Conservation (phyloP, 2,888 invertebrate species). For the Nomada lathburiana region DNA sequence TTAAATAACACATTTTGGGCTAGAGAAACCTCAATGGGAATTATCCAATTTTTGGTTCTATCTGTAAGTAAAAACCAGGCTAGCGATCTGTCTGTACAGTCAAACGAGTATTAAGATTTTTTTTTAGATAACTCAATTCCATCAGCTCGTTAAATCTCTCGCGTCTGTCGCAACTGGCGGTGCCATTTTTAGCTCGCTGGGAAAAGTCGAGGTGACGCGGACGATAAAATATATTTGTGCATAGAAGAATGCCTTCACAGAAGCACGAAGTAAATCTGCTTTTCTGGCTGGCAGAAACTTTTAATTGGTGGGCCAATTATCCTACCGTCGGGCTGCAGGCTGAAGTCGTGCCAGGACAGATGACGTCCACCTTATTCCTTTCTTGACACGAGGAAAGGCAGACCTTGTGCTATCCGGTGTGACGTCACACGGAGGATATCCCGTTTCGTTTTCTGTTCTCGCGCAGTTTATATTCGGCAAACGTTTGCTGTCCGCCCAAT, state of each 20-base stretch:
- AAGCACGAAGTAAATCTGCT: constrained; percentile 54
- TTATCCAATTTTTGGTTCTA: too few species aligned
- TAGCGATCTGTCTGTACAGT: too few species aligned
- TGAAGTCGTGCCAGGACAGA: background rate
- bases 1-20: too few species aligned
- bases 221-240: constrained; percentile 22
- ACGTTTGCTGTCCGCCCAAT: constrained; percentile 12
- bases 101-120: too few species aligned
- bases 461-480: constrained; percentile 19
- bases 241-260: constrained; percentile 40
- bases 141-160: too few species aligned
- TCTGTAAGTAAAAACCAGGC: too few species aligned
- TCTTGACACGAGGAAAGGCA: constrained; percentile 29
- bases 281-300: constrained; percentile 57
- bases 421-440: background rate
- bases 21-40: too few species aligned
- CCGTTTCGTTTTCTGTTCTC: background rate
- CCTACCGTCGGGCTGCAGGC: background rate
- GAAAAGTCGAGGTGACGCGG: constrained; percentile 17
- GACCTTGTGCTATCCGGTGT: background rate
- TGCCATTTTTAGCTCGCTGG: too few species aligned
- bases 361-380: constrained; percentile 55
- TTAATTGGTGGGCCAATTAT: constrained; percentile 72
- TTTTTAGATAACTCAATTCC: too few species aligned
- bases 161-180: too few species aligned